Evolutionary conservation across 2,888 invertebrate species (phyloP).

Genomic region (Himalopsyche japonica): DNA sequence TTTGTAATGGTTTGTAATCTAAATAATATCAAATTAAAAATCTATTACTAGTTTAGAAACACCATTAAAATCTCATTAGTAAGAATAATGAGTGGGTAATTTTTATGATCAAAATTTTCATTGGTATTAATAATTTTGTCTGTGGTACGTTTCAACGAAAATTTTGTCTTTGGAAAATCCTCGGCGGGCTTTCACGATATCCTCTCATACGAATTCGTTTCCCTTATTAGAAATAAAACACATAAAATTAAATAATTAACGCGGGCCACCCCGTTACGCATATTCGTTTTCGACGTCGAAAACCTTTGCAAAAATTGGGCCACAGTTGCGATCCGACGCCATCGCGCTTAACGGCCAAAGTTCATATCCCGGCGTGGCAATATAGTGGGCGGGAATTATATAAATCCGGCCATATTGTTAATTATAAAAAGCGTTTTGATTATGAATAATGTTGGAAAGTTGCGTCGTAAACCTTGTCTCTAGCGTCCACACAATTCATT

Average conservation of each 20-base stretch:
- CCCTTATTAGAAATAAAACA: background rate
- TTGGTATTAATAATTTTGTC: too few species aligned
- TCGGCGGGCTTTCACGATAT: background rate
- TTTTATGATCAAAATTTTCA: too few species aligned
- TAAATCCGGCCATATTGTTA: conserved; percentile 23
- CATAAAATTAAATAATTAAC: background rate
- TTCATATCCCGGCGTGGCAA: conserved; percentile 1
- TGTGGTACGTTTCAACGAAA: background rate
- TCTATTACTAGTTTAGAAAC: too few species aligned
- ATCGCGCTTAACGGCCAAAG: background rate
- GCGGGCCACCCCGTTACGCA: background rate
- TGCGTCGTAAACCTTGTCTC: conserved; percentile 29
- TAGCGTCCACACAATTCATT: conserved; percentile 29
- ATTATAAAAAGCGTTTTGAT: conserved; percentile 36
- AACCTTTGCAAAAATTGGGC: background rate
- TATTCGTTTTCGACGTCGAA: background rate
- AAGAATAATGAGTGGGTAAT: too few species aligned
- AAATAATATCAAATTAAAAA: too few species aligned
- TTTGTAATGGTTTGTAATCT: too few species aligned
- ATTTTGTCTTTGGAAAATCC: background rate
- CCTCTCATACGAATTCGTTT: background rate
- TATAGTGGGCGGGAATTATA: conserved; percentile 21
- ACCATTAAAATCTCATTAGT: too few species aligned
- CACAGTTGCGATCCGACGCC: background rate
- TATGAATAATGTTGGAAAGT: conserved; percentile 35